Evolutionary conservation across 2,888 invertebrate species (phyloP).

Genomic region (Orthonychiurus folsomi): DNA sequence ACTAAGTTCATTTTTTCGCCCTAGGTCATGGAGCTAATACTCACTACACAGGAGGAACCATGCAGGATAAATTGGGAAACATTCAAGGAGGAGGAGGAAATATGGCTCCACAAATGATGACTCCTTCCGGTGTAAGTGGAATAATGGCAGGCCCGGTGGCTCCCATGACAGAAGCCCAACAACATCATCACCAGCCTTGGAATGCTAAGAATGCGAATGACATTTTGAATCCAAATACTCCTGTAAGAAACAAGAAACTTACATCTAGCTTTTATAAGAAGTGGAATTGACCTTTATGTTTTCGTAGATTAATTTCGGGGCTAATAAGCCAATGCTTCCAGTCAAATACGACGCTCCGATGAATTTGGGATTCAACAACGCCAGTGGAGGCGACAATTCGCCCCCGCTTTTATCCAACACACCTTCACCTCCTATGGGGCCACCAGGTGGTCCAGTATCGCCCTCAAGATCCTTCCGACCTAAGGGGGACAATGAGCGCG

Average conservation of each 20-base stretch:
- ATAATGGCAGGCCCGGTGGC: constrained; percentile 2
- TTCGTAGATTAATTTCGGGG: constrained; percentile 35
- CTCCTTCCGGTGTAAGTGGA: constrained; percentile 12
- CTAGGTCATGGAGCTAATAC: constrained; percentile 4
- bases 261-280: not conserved
- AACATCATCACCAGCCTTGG: constrained; percentile 33
- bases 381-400: constrained; percentile 30
- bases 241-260: constrained; percentile 23
- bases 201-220: constrained; percentile 38
- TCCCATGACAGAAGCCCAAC: constrained; percentile 16
- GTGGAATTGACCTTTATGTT: constrained; percentile 2
- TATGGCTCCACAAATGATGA: constrained; percentile 6
- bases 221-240: constrained; percentile 33
- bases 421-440: constrained; percentile 38
- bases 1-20: no score
- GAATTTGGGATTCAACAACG: constrained; percentile 10
- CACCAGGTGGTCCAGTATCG: constrained; percentile 39
- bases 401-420: constrained; percentile 32
- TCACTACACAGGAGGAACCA: constrained; percentile 17
- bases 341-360: constrained; percentile 20
- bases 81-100: not conserved
- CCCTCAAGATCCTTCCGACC: constrained; percentile 41
- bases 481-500: constrained; percentile 42
- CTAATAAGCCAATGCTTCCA: constrained; percentile 27
- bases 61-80: constrained; percentile 10